A percentile compares a stretch with the other conserved stretches of the same genome.
These are phyloP conservation scores for Trichechus manatus DNA, from an alignment of 2,113 vertebrate genomes.

Conservation along the genomic window DNA sequence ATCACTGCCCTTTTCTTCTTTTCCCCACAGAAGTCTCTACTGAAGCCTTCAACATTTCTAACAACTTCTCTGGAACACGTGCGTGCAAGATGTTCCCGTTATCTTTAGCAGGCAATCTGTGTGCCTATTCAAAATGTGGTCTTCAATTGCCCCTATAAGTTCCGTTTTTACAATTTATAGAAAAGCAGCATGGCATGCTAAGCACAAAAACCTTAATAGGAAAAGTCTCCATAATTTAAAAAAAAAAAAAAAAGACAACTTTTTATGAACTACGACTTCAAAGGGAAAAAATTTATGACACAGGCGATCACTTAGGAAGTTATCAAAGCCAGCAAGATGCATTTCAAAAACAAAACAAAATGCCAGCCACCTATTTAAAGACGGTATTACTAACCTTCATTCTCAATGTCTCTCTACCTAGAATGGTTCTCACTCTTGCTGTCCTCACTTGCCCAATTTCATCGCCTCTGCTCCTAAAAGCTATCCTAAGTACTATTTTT, in stretches of 20 bases:
- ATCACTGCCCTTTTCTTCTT: neutral
- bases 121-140: conserved; percentile 13
- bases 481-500: neutral
- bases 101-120: conserved; percentile 40
- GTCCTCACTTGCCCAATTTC: neutral
- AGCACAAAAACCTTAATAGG: conserved; percentile 28
- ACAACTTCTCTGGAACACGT: conserved; percentile 1
- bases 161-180: neutral
- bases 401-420: neutral
- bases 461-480: neutral
- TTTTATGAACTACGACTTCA: conserved; percentile 36
- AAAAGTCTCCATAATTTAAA: neutral
- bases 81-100: neutral
- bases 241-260: neutral
- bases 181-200: neutral
- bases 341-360: neutral
- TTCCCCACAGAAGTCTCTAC: neutral
- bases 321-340: neutral
- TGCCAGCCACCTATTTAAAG: neutral
- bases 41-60: conserved; percentile 26
- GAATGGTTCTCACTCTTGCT: neutral
- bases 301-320: neutral
- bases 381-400: neutral
- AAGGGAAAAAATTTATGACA: conserved; percentile 49
- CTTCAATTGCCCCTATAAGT: neutral